These are phyloP conservation scores for Temnothorax nylanderi DNA, from an alignment of 1,140 invertebrate species.

Conservation along the genomic window DNA sequence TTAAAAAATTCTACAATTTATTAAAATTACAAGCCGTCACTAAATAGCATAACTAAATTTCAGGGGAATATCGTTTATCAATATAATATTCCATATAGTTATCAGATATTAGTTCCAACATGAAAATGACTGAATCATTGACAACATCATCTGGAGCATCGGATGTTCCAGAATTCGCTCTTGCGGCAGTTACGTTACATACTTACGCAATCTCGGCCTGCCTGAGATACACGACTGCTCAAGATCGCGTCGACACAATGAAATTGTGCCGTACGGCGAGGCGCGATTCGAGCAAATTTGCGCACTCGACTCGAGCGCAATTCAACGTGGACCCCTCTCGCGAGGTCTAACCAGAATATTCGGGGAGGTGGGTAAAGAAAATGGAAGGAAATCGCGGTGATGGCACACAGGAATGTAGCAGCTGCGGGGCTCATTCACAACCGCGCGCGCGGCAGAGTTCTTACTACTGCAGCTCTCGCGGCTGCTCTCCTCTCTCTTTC, in stretches of 20 bases:
- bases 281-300: slow-evolving; percentile 10
- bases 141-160: not conserved
- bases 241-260: slow-evolving; percentile 35
- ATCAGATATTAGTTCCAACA: not conserved
- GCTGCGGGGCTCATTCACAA: slow-evolving; percentile 84
- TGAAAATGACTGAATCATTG: not conserved
- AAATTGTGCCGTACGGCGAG: slow-evolving; percentile 12
- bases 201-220: slow-evolving; percentile 4
- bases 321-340: not conserved
- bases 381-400: slow-evolving; percentile 79
- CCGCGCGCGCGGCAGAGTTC: slow-evolving; percentile 81
- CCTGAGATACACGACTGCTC: not conserved
- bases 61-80: not conserved
- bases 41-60: not conserved
- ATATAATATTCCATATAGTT: not conserved
- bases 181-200: not conserved
- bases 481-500: slow-evolving; percentile 27
- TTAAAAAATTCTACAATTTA: not conserved
- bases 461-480: slow-evolving; percentile 78
- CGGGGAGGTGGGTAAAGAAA: slow-evolving; percentile 71
- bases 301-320: slow-evolving; percentile 18
- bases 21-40: not conserved
- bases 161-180: not conserved
- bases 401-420: slow-evolving; percentile 83
- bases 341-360: slow-evolving; percentile 66